phyloP scores from a whole-genome alignment of 2,888 invertebrate genomes.

The Volucella zonaria region DNA sequence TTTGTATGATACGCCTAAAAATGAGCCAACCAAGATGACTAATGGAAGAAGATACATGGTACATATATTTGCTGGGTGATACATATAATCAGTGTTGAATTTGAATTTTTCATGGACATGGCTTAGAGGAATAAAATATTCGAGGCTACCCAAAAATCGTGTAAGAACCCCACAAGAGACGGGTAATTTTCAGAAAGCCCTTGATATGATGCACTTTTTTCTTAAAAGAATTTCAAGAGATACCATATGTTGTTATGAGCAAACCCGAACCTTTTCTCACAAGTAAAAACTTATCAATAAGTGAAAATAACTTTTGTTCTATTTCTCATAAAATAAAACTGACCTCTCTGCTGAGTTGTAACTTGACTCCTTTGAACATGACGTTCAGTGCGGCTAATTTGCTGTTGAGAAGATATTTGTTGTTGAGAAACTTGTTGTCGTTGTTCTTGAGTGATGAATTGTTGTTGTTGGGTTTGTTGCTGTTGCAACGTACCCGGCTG shows the following conservation, averaged over 20 bases:
- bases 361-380: slow-evolving; percentile 88
- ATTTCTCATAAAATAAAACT: slow-evolving; percentile 79
- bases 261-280: too few species aligned
- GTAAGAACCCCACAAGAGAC: too few species aligned
- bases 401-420: slow-evolving; percentile 84
- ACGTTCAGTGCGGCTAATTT: slow-evolving; percentile 89
- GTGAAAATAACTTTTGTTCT: neutral
- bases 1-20: too few species aligned
- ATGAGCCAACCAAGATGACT: slow-evolving; percentile 13
- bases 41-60: neutral
- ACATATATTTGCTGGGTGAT: too few species aligned
- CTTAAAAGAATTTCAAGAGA: too few species aligned
- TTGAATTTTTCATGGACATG: too few species aligned
- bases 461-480: slow-evolving; percentile 84
- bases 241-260: too few species aligned
- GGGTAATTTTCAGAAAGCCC: too few species aligned
- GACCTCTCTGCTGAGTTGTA: slow-evolving; percentile 90
- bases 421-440: slow-evolving; percentile 84
- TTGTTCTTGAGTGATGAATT: slow-evolving; percentile 77
- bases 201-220: too few species aligned
- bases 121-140: too few species aligned
- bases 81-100: too few species aligned
- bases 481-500: slow-evolving; percentile 83
- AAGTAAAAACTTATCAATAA: neutral
- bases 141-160: too few species aligned